Conservation (phyloP, 2,888 invertebrate genomes). For the Xanthia togata region DNA sequence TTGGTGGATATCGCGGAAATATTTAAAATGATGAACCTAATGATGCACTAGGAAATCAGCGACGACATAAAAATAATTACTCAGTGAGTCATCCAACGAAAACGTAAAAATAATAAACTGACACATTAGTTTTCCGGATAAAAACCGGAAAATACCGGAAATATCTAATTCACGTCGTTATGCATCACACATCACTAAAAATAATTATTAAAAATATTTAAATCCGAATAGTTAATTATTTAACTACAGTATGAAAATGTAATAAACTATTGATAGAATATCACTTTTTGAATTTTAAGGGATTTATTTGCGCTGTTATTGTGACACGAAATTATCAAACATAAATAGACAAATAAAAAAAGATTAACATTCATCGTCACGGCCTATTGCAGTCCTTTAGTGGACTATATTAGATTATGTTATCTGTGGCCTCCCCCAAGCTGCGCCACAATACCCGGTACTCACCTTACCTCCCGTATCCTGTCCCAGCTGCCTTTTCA, state of each 20-base stretch:
- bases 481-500: background rate
- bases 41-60: background rate
- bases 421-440: background rate
- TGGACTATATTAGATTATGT: background rate
- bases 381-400: background rate
- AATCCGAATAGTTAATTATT: constrained; percentile 57
- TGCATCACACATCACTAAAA: constrained; percentile 41
- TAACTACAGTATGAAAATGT: constrained; percentile 44
- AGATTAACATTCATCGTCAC: background rate
- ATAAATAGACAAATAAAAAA: background rate
- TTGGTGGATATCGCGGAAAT: constrained; percentile 32
- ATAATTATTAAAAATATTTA: constrained; percentile 38
- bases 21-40: background rate
- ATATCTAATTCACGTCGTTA: constrained; percentile 30
- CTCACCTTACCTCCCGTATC: too few species aligned
- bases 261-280: constrained; percentile 60
- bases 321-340: background rate
- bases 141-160: background rate
- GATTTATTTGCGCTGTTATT: constrained; percentile 51
- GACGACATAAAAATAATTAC: background rate
- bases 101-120: background rate
- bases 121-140: background rate
- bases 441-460: background rate
- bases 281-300: constrained; percentile 61
- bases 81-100: background rate